Evolutionary conservation across 92 coral and sea anemone species (phyloP).

Genomic region (Plumapathes pennacea): DNA sequence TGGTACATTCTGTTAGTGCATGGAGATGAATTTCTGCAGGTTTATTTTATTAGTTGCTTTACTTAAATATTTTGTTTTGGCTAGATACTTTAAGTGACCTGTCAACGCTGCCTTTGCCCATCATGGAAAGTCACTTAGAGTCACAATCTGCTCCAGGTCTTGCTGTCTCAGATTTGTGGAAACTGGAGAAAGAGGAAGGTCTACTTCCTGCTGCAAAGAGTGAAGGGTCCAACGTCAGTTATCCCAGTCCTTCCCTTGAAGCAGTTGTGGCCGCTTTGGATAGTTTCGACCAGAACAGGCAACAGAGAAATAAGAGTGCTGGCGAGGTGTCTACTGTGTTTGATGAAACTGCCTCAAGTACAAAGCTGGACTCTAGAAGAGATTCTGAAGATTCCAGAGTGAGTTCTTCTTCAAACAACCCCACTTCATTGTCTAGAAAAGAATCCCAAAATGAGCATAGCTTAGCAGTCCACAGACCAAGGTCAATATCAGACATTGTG

Average conservation of each 20-base stretch:
- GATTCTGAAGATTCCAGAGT: constrained; percentile 23
- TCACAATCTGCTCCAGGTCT: constrained; percentile 86
- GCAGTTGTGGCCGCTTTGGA: constrained; percentile 77
- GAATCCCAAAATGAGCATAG: constrained; percentile 45
- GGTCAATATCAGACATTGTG: constrained; percentile 81
- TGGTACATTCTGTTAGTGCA: too few relatives aligned
- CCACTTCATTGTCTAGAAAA: constrained; percentile 40
- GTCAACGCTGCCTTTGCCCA: constrained; percentile 73
- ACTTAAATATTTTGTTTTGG: neutral
- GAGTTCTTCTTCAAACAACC: constrained; percentile 46
- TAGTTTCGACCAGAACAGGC: constrained; percentile 53
- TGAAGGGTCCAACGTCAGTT: constrained; percentile 82
- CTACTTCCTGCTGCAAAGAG: constrained; percentile 69
- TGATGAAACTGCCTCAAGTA: too few relatives aligned
- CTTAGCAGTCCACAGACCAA: constrained; percentile 54
- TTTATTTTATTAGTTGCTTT: neutral
- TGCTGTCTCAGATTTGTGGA: constrained; percentile 74
- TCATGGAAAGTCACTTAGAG: constrained; percentile 74
- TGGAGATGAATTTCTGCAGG: too few relatives aligned
- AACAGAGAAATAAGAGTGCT: constrained; percentile 30
- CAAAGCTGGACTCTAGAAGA: constrained; percentile 25
- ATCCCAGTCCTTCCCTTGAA: constrained; percentile 60
- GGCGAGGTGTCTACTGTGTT: constrained; percentile 43
- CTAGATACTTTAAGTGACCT: constrained; percentile 74
- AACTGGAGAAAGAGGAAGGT: constrained; percentile 39